A percentile compares a stretch with the other conserved stretches of the same genome.
Evolutionary conservation across 2,113 vertebrate species (phyloP).

Genomic region (Scopus umbretta): DNA sequence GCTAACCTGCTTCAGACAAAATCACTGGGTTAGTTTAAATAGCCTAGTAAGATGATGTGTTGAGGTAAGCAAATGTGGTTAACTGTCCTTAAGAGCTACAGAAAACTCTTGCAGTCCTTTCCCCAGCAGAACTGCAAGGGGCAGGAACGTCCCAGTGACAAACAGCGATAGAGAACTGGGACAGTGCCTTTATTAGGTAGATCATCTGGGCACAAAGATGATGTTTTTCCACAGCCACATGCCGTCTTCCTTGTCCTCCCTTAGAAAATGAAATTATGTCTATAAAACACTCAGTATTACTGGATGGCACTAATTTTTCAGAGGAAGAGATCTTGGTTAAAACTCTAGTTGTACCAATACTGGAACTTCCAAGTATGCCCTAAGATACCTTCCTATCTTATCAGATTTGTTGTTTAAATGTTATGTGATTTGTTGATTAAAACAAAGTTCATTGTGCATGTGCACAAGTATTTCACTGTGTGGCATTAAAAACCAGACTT

Average conservation of each 20-base stretch:
- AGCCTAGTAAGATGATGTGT: not conserved
- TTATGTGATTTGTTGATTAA: not conserved
- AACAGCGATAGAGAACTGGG: not conserved
- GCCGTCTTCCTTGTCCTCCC: not conserved
- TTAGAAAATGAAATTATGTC: not conserved
- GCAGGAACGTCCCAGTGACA: not conserved
- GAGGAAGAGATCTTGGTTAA: not conserved
- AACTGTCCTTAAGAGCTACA: not conserved
- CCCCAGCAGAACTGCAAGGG: not conserved
- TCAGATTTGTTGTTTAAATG: not conserved
- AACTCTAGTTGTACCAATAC: not conserved
- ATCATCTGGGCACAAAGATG: not conserved
- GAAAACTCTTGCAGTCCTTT: not conserved
- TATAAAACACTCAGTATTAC: not conserved
- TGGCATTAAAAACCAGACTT: not conserved
- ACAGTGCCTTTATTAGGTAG: not conserved
- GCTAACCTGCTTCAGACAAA: not conserved
- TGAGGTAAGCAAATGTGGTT: not conserved
- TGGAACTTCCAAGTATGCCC: not conserved
- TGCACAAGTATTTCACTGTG: not conserved
- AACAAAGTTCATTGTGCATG: not conserved
- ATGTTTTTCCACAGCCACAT: not conserved
- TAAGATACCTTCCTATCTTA: not conserved
- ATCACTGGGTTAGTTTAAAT: not conserved
- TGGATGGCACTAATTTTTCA: not conserved